Evolutionary conservation across 2,113 vertebrate genomes (phyloP).

Genomic region (Ifrita kowaldi): DNA sequence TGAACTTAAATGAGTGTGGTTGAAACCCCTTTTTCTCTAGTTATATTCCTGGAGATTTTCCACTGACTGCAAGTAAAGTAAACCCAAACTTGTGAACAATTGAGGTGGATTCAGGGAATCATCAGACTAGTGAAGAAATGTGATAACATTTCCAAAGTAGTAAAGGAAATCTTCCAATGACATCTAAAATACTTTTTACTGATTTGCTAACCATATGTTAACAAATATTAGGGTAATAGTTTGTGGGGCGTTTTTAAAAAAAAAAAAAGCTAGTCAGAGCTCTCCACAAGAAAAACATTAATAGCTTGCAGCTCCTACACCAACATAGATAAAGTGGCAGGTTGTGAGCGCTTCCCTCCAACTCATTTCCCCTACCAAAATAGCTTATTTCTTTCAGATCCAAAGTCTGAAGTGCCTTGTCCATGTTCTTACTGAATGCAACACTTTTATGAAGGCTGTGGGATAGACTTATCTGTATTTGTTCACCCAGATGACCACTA

Average conservation of each 20-base stretch:
- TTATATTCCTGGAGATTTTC: background rate
- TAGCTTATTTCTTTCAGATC: background rate
- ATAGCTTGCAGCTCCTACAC: background rate
- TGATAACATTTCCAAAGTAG: background rate
- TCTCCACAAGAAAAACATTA: background rate
- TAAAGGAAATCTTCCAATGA: background rate
- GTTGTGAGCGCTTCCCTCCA: background rate
- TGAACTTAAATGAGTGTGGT: background rate
- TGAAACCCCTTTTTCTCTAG: background rate
- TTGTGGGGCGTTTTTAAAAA: background rate
- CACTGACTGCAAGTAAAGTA: background rate
- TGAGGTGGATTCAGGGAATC: background rate
- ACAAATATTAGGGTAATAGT: background rate
- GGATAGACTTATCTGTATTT: background rate
- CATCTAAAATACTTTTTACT: background rate
- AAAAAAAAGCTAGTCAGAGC: background rate
- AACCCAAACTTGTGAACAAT: background rate
- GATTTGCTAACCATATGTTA: background rate
- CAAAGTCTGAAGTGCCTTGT: background rate
- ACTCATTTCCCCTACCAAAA: background rate
- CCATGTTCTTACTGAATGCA: rapidly evolving
- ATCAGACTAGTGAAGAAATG: background rate
- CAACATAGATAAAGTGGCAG: background rate
- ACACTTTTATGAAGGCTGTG: background rate
- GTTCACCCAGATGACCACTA: background rate